Evolutionary conservation across 2,113 vertebrate genomes (phyloP), one percentile per base, ranked within the genome.

Genomic region (Cavia porcellus): DNA sequence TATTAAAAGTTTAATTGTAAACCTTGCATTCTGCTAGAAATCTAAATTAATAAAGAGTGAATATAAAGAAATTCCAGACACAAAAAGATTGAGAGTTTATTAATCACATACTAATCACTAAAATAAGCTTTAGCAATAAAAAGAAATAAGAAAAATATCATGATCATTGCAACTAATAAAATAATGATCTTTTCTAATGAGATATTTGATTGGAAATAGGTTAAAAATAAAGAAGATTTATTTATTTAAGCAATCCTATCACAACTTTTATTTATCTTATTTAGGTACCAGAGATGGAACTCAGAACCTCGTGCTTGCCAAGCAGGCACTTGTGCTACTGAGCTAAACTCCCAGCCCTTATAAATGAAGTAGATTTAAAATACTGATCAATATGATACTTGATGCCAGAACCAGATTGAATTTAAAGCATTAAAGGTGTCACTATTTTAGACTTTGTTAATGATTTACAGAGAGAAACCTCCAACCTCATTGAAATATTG

Each of bases 61-160:
- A 10, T 28, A 86, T 88, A 38, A 80, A 85, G 42, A 90, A 25
- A 35, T 79, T 74, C 62, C 19, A 91, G 57, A 74, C 24, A 55
- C 64, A 84, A 62, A 83, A 95, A 38, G 10, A 75, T 80, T 84
- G 24, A 84, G 2, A 93, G 74, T 84, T 74, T 66, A 25, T 35
- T 90, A 75, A 20, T 85, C 6, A 74, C 0, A 55, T 19, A 42
- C 50, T 91, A n/a, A 64, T 85, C 55, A 83, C 24, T 79, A 92
- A 90, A 94, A 50, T 84, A 84, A 96, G 24, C 50, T 61, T 94
- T 47, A 47, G 15, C 12, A 88, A 70, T 87, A 61, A 79, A 32
- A 90, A 70, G 32, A 14, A 94, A 89, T 72, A 88, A 95, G 45
- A 86, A 95, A 97, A 80, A 93, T 32, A 38, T 20, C 81, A 88